Conservation (phyloP, 2,113 vertebrate species). For the Poeciliopsis occidentalis region DNA sequence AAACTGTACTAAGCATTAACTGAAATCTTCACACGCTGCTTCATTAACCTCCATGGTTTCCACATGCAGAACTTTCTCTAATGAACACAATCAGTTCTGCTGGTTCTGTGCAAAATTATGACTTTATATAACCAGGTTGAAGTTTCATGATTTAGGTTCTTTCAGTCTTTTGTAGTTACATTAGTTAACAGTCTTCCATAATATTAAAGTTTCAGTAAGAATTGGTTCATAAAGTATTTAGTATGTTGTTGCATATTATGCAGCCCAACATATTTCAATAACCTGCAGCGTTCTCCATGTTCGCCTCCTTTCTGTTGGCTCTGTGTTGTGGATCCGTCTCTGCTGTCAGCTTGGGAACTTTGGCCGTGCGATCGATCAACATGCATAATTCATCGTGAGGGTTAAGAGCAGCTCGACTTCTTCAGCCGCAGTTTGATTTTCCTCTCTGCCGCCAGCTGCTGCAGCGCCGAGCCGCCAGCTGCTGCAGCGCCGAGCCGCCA, state of each 20-base stretch:
- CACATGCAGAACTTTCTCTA: too few relatives aligned
- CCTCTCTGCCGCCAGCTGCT: constrained; percentile 36
- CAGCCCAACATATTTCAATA: constrained; percentile 1
- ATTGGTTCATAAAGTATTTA: neutral
- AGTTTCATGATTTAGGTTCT: neutral
- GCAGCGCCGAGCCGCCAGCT: too few relatives aligned
- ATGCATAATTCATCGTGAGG: constrained; percentile 77
- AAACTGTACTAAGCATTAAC: too few relatives aligned
- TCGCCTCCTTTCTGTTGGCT: constrained; percentile 25
- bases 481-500: constrained; percentile 53
- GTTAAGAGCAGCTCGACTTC: constrained; percentile 64
- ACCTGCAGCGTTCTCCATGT: constrained; percentile 30
- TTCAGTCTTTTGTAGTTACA: too few relatives aligned
- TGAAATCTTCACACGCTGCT: too few relatives aligned
- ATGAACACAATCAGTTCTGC: neutral
- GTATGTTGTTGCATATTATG: constrained; percentile 10
- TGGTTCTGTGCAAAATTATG: neutral
- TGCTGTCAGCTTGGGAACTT: constrained; percentile 64
- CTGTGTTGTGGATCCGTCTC: constrained; percentile 65
- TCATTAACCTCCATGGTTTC: neutral
- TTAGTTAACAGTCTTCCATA: neutral
- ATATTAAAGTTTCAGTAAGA: neutral
- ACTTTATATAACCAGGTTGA: neutral
- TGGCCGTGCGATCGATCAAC: constrained; percentile 68
- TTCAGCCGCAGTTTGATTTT: constrained; percentile 60